Percentiles rank a stretch among this genome's conserved stretches.
Conservation (phyloP, 2,888 invertebrate species). For the Mythimna vitellina region DNA sequence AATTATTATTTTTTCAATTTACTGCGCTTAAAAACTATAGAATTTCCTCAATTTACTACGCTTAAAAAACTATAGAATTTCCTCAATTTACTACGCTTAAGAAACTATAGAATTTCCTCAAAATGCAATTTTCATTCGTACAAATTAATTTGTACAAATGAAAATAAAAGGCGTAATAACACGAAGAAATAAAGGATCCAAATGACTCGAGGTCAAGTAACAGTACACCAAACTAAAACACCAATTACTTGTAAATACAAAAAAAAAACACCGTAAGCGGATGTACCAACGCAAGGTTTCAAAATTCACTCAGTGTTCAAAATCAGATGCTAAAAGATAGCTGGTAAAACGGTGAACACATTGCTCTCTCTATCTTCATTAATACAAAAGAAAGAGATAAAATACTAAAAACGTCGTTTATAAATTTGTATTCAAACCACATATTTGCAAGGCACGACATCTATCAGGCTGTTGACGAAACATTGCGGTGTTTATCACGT, state of each 20-base stretch:
- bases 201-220: constrained; percentile 39
- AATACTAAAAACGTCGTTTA: constrained; percentile 34
- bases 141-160: neutral
- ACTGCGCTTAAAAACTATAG: too few species aligned
- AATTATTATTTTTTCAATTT: too few species aligned
- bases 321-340: constrained; percentile 56
- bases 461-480: constrained; percentile 77
- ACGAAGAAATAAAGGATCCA: neutral
- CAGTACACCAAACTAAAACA: constrained; percentile 30
- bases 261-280: constrained; percentile 54
- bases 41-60: too few species aligned
- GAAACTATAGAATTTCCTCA: neutral
- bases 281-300: constrained; percentile 51
- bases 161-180: neutral
- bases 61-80: too few species aligned
- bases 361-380: constrained; percentile 50
- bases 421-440: constrained; percentile 74
- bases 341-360: constrained; percentile 56
- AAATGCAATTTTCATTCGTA: neutral
- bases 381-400: constrained; percentile 46
- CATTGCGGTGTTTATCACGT: constrained; percentile 79
- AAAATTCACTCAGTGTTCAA: constrained; percentile 62
- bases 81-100: neutral
- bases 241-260: constrained; percentile 45
- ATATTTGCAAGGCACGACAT: constrained; percentile 73